Conservation (phyloP, 2,888 invertebrate genomes). For the Petrolisthes cinctipes region DNA sequence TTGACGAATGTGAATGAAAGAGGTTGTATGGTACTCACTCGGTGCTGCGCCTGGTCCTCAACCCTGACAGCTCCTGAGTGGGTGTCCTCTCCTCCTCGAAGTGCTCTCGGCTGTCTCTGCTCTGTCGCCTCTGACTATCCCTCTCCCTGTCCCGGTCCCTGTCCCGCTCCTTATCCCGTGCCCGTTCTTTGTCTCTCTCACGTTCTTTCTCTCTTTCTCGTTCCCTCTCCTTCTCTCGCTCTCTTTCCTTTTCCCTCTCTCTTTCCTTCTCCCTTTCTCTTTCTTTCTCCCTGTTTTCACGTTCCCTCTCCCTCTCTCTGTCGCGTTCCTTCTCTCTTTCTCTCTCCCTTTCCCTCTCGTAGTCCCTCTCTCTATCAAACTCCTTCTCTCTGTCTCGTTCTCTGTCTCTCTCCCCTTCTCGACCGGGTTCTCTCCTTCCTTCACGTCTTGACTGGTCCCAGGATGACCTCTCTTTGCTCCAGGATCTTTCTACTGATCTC, state of each 20-base stretch:
- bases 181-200: constrained; percentile 38
- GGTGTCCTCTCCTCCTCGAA: constrained; percentile 50
- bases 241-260: constrained; percentile 39
- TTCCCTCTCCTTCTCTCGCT: constrained; percentile 41
- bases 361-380: constrained; percentile 23
- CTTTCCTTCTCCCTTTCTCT: constrained; percentile 32
- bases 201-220: constrained; percentile 48
- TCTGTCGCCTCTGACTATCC: constrained; percentile 46
- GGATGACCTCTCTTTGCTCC: constrained; percentile 54
- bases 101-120: constrained; percentile 57
- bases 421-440: constrained; percentile 31
- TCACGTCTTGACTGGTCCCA: constrained; percentile 49
- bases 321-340: constrained; percentile 31
- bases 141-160: constrained; percentile 45
- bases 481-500: constrained; percentile 49
- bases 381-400: constrained; percentile 35
- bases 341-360: constrained; percentile 25
- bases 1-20: too few relatives aligned
- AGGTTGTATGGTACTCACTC: constrained; percentile 8
- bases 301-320: constrained; percentile 13
- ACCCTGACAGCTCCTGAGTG: background rate
- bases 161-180: constrained; percentile 23
- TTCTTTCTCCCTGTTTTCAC: constrained; percentile 35
- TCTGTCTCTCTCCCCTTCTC: constrained; percentile 33
- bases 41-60: background rate